These are phyloP conservation scores for Paracanthobrama guichenoti DNA, from an alignment of 2,113 vertebrate genomes.

Conservation along the genomic window DNA sequence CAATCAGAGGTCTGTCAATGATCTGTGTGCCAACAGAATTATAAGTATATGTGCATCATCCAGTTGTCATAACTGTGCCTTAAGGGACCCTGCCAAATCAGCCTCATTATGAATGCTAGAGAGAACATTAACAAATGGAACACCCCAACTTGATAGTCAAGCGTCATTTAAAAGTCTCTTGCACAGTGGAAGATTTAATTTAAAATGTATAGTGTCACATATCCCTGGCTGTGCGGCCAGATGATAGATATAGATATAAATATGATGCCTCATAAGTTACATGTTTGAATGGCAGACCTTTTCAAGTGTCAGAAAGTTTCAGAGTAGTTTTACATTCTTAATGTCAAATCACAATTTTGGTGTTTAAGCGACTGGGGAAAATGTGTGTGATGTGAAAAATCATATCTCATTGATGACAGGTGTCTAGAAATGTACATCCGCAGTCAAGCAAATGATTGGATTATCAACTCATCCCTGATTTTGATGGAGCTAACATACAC, in stretches of 20 bases:
- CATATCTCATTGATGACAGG: not conserved
- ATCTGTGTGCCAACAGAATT: not conserved
- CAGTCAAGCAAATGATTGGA: slow-evolving; percentile 2
- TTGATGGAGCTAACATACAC: not conserved
- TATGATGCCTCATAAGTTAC: not conserved
- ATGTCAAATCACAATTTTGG: not conserved
- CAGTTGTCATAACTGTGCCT: not conserved
- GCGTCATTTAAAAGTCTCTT: not conserved
- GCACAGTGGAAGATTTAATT: not conserved
- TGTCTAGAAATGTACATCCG: not conserved
- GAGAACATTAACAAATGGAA: not conserved
- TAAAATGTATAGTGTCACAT: not conserved
- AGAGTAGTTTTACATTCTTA: not conserved
- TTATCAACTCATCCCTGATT: not conserved
- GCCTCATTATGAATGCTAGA: not conserved
- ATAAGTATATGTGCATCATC: not conserved
- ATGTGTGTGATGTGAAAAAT: not conserved
- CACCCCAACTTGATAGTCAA: not conserved
- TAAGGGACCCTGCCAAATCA: not conserved
- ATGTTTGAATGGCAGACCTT: not conserved
- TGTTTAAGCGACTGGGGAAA: not conserved
- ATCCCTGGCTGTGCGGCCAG: not conserved
- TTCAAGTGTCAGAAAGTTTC: not conserved
- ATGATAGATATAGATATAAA: slow-evolving; percentile 4
- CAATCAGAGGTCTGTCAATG: not conserved